Evolutionary conservation across 2,888 invertebrate genomes (phyloP), one percentile per base, ranked within the genome.

Genomic region (Stenichneumon culpator): DNA sequence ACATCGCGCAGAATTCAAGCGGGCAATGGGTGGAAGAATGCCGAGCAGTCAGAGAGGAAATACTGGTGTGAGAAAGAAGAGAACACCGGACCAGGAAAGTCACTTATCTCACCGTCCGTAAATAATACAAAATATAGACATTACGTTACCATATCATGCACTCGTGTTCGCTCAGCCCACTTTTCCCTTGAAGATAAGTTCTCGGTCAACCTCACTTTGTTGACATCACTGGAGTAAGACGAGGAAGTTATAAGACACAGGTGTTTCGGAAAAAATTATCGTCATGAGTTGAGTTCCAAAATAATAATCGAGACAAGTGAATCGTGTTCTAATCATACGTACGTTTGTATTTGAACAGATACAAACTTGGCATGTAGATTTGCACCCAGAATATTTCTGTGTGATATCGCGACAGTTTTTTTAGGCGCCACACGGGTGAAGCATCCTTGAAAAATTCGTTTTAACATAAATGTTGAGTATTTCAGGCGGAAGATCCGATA

Each of bases 61-160:
- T 50, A 44, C 50, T 11, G 63, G 32, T 19, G 32, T 19, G 74
- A 44, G 39, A 73, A 36, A 57, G 60, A 16, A n/a, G 57, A 44
- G 25, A 11, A 44, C 70, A 67, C 73, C 73, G 80, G 32, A 60
- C 25, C 73, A 54, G 72, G 82, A 81, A 85, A 90, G 90, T 92
- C 91, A 91, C 92, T 93, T 93, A 93, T 93, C 93, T 92, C 89
- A 86, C 90, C 82, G 90, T 91, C 92, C 93, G 93, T 93, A 93
- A 93, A 93, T 93, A 93, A 93, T 93, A 93, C 93, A 11, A 93
- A 93, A 93, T 93, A 93, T 93, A 93, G 92, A 92, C 93, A 93
- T 93, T 93, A 92, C 92, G 90, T 88, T 90, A 88, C 90, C 91
- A 92, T 91, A 92, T 93, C 93, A 93, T 88, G 82, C 88, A 85